These are phyloP conservation scores for Acestrorhynchus altus DNA, from an alignment of 2,797 vertebrate species.

Conservation along the genomic window DNA sequence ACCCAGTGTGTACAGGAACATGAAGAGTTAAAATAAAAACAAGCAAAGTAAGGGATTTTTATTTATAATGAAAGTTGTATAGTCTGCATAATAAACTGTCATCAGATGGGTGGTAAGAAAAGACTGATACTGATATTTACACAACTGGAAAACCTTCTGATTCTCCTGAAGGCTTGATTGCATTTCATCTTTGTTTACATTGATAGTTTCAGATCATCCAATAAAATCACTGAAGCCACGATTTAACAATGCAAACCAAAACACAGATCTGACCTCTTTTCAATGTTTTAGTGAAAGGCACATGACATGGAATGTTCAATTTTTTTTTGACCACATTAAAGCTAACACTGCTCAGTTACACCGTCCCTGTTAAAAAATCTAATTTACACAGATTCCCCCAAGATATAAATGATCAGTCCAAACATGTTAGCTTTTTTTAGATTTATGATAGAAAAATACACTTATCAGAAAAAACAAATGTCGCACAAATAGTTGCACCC, in stretches of 20 bases:
- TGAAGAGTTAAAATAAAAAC: constrained; percentile 13
- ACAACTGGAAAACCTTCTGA: constrained; percentile 74
- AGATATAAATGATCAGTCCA: background rate
- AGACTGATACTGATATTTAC: constrained; percentile 87
- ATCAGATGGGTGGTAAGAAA: constrained; percentile 81
- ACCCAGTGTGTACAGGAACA: constrained; percentile 33
- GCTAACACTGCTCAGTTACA: constrained; percentile 39
- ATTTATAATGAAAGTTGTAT: constrained; percentile 68
- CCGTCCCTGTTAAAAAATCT: background rate
- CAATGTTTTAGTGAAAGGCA: constrained; percentile 70
- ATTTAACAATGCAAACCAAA: constrained; percentile 92
- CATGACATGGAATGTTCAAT: constrained; percentile 86
- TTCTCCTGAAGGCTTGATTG: constrained; percentile 66
- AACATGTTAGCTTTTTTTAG: background rate
- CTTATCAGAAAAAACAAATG: no score
- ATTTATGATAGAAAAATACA: no score
- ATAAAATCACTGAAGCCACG: constrained; percentile 76
- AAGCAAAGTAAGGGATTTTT: constrained; percentile 60
- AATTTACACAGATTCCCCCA: background rate
- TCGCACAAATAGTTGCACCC: no score
- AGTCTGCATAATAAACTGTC: constrained; percentile 70
- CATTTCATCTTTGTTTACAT: constrained; percentile 68
- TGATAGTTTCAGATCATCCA: constrained; percentile 71
- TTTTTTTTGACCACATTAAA: constrained; percentile 70
- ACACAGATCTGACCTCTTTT: constrained; percentile 79